Evolutionary conservation across 2,113 vertebrate species (phyloP), one percentile per base, ranked within the genome.

Genomic region (Clarias magur): DNA sequence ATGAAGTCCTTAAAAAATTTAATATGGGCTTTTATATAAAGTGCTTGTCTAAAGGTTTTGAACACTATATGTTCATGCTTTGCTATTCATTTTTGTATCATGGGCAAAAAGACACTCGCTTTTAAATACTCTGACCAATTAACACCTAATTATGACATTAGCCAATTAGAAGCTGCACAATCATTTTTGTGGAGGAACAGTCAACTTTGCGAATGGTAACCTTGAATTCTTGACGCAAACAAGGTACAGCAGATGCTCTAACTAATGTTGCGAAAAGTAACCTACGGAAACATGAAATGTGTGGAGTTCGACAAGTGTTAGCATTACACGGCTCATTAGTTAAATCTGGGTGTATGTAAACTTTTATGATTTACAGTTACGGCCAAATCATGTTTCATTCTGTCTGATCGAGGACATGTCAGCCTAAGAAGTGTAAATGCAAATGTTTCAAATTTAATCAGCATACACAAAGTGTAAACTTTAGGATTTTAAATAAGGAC

Each of bases 1-100:
- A 38, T 42, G 23, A 59, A 84, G 80, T 82, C 34, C 48, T 82
- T 48, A 82, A 65, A 82, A 48, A 16, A 48, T 38, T 38, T 38
- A 76, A 54, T 12, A 54, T 19, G 7, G 76, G 25, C 76, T 57
- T 80, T 17, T 54, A 53, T 42, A 73, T 73, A 38, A 8, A 62
- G 27, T 68, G 13, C 23, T 16, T 0, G 8, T 42, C 4, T 42
- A 17, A 17, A 27, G 34, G 34, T 38, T 76, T 76, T 53, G 42
- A 54, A 25, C 23, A 25, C 53, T 54, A 7, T n/a, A 27, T 78
- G 5, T 15, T 78, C 42, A 56, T 54, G 25, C 6, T 54, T 27
- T 27, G 48, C 21, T 78, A 57, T 80, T 38, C 34, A 60, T 80
- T 60, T 80, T 5, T 38, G 34, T 63, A 63, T 63, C 63, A n/a